phyloP scores from a whole-genome alignment of 1,140 invertebrate species.

The Ostrea denselamellosa region DNA sequence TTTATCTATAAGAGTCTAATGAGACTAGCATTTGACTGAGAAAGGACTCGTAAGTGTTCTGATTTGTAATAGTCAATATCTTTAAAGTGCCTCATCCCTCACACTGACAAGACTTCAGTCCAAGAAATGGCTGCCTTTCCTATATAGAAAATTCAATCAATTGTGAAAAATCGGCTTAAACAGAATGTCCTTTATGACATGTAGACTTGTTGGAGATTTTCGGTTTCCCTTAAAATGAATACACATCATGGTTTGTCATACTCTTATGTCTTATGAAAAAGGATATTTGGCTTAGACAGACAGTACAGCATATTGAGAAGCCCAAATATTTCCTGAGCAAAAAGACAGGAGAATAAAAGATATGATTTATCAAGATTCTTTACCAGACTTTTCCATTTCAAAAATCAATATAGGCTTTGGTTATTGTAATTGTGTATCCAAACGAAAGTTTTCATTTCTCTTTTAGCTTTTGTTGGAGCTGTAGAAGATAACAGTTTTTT shows the following conservation, averaged over 20 bases:
- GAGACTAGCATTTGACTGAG: not conserved
- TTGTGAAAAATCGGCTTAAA: not conserved
- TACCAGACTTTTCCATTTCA: slow-evolving; percentile 36
- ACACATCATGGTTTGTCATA: not conserved
- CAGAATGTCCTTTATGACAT: not conserved
- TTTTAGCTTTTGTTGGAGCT: not conserved
- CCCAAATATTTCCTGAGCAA: not conserved
- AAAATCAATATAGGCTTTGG: slow-evolving; percentile 10
- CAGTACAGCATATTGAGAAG: not conserved
- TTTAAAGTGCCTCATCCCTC: slow-evolving; percentile 12
- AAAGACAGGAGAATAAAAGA: not conserved
- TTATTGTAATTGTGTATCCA: not conserved
- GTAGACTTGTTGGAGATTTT: not conserved
- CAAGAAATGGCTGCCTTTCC: not conserved
- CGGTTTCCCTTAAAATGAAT: not conserved
- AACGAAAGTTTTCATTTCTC: slow-evolving; percentile 8
- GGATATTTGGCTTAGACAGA: slow-evolving; percentile 12
- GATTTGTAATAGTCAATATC: slow-evolving; percentile 5
- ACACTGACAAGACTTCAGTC: not conserved
- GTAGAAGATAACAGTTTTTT: not conserved
- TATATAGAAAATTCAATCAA: not conserved
- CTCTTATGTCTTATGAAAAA: slow-evolving; percentile 6
- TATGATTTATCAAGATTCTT: slow-evolving; percentile 16
- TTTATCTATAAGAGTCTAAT: not conserved
- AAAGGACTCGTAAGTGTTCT: not conserved